Base-by-base conservation (phyloP, 2,113 vertebrate species). In the Sylvilagus bachmani region DNA sequence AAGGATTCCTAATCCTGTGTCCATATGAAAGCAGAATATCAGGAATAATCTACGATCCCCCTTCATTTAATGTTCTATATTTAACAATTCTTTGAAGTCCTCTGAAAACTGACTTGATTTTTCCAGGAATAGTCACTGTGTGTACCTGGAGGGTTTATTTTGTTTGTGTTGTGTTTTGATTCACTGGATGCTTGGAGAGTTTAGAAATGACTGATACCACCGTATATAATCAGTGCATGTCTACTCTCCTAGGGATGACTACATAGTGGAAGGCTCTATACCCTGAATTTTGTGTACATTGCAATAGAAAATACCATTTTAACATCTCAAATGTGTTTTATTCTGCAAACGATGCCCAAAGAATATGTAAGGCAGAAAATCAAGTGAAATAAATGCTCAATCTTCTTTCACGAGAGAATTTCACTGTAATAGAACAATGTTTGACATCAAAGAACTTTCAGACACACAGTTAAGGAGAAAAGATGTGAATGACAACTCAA, bases 81-180 rank as follows among this genome's bases (percentile, higher is more conserved):
- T 67, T 24, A 90, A 51, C 31, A 93, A 73, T 75, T 74, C 24
- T 73, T 81, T 90, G 64, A 85, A 83, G 44, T 10, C 1, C 27
- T 94, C 16, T 90, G 16, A 71, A 86, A 83, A 29, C 0, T 80
- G 38, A 85, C 85, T 81, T 85, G 61, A 61, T 70, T 94, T 86
- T 29, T 92, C 17, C 24, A 79, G 33, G n/a, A 90, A 90, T 85
- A 93, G 73, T 9, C 16, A 81, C 44, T 70, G n/a, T 69, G 12
- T 17, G 10, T 69, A 31, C 8, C 27, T 86, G 73, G n/a, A 33
- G 22, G 12, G 5, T 82, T 33, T 80, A 29, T 61, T 92, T 89
- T 90, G 58, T 84, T 92, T 89, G 83, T 25, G 70, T 62, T 90
- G 36, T 25, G 80, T 89, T 92, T 92, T 21, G 51, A 70, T 82